A percentile compares a stretch with the other conserved stretches of the same genome.
These are phyloP conservation scores for Nicator chloris DNA, from an alignment of 2,113 vertebrate species.

Conservation along the genomic window DNA sequence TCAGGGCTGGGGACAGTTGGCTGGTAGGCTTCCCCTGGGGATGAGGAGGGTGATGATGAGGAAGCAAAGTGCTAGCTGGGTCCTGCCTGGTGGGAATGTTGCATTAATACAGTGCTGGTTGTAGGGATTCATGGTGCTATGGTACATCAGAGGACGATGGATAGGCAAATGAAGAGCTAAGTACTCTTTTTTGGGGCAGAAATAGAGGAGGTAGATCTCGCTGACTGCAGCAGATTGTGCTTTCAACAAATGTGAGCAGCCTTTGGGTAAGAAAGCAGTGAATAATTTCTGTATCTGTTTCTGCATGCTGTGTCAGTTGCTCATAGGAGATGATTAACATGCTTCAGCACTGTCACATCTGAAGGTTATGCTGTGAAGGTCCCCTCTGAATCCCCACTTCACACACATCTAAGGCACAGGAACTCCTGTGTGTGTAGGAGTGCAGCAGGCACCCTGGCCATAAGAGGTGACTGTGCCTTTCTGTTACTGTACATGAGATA, in stretches of 20 bases:
- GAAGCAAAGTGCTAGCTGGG: neutral
- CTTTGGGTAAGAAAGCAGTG: neutral
- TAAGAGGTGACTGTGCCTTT: neutral
- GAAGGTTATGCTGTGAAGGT: neutral
- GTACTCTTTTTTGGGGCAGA: neutral
- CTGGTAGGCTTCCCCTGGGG: neutral
- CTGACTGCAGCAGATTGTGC: neutral
- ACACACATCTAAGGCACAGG: neutral
- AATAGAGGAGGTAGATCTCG: neutral
- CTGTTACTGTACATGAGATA: neutral
- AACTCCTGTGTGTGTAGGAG: neutral
- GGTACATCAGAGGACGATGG: neutral
- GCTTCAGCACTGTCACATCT: neutral
- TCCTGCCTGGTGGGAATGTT: neutral
- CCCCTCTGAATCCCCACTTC: neutral
- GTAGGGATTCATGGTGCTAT: neutral
- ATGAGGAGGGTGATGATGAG: neutral
- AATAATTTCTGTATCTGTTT: neutral
- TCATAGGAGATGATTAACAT: neutral
- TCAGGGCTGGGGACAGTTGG: neutral
- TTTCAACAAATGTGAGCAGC: neutral
- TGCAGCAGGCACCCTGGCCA: neutral
- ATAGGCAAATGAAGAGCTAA: neutral
- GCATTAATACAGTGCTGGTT: neutral
- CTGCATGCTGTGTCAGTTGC: neutral